Evolutionary conservation across 2,113 vertebrate genomes (phyloP).

Genomic region (Oncorhynchus tshawytscha): DNA sequence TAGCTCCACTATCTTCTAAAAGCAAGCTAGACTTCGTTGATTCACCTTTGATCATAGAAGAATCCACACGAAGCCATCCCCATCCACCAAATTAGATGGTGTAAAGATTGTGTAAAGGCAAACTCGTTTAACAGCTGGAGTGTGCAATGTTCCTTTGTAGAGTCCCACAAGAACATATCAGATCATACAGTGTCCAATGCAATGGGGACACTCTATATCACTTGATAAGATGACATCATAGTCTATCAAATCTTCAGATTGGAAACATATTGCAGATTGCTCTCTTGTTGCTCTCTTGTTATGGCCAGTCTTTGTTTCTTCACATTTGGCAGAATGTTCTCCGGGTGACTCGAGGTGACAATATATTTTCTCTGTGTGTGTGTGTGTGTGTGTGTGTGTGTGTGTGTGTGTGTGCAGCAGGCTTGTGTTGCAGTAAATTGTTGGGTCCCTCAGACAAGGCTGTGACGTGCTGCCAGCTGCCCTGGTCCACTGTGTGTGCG

Average conservation of each 20-base stretch:
- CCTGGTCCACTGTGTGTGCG: conserved; percentile 14
- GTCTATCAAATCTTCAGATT: conserved; percentile 24
- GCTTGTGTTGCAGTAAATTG: conserved; percentile 40
- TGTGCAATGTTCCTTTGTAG: background rate
- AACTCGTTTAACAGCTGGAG: background rate
- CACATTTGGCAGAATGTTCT: conserved; percentile 32
- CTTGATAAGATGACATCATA: conserved; percentile 13
- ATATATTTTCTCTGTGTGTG: conserved; percentile 30
- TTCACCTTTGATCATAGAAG: background rate
- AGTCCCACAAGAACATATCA: background rate
- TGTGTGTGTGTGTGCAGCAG: background rate
- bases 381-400: too few relatives aligned
- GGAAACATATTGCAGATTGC: conserved; percentile 25
- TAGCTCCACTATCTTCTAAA: background rate
- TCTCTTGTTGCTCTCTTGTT: conserved; percentile 11
- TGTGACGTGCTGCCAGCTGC: conserved; percentile 27
- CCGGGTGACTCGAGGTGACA: conserved; percentile 22
- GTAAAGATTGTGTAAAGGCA: background rate
- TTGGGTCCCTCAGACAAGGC: conserved; percentile 31
- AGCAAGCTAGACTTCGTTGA: background rate
- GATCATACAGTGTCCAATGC: background rate
- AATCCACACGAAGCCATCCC: background rate
- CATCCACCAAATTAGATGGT: background rate
- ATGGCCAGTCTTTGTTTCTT: conserved; percentile 21
- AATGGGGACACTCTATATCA: conserved; percentile 11